phyloP scores from a whole-genome alignment of 2,888 invertebrate genomes.

The Tenodera sinensis region DNA sequence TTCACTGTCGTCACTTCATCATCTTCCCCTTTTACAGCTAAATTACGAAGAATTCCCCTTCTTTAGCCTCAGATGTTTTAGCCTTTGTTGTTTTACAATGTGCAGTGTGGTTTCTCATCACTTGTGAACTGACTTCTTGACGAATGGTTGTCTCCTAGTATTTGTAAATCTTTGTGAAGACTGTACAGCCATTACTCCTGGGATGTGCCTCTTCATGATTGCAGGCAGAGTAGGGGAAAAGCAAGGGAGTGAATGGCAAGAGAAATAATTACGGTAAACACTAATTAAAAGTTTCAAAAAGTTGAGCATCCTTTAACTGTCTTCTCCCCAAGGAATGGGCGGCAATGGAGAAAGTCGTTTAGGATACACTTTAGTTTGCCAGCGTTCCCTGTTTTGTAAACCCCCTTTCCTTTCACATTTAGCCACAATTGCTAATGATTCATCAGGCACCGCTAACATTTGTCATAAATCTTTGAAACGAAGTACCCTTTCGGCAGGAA shows the following conservation, averaged over 20 bases:
- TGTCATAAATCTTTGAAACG: not conserved
- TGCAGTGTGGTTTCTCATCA: too few species aligned
- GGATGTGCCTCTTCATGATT: not conserved
- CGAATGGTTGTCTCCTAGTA: not conserved
- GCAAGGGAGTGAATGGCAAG: not conserved
- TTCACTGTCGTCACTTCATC: not conserved
- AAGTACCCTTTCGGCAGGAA: not conserved
- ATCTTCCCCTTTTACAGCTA: too few species aligned
- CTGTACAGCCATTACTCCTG: not conserved
- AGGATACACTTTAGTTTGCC: not conserved
- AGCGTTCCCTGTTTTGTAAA: not conserved
- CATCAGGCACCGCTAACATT: not conserved
- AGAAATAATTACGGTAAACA: constrained; percentile 27
- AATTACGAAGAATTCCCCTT: too few species aligned
- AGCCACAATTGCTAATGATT: not conserved
- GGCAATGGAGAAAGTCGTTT: not conserved
- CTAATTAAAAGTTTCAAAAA: constrained; percentile 27
- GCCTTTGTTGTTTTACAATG: not conserved
- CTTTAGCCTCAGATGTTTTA: not conserved
- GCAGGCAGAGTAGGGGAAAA: not conserved
- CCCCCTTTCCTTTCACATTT: not conserved
- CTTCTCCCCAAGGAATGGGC: not conserved
- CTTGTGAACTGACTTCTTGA: not conserved
- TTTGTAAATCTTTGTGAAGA: not conserved
- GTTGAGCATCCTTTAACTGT: constrained; percentile 15